Percentiles rank a stretch among this genome's conserved stretches.
These are phyloP conservation scores for Eptatretus burgeri DNA, from an alignment of 2,113 vertebrate genomes.

Conservation along the genomic window DNA sequence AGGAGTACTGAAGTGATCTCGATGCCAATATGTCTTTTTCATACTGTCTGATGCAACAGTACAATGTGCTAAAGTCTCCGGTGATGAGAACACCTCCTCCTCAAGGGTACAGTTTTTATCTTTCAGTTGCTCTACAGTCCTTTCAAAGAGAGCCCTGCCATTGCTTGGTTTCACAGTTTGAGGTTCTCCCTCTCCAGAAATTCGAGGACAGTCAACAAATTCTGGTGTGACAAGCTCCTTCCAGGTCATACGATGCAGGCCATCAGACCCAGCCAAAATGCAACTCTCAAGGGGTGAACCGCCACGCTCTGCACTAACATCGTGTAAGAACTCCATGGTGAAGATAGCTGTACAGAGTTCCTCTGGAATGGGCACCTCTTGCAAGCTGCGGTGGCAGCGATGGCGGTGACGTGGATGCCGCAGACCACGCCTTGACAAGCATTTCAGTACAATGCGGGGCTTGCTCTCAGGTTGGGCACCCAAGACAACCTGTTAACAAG, in stretches of 20 bases:
- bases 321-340: conserved; percentile 30
- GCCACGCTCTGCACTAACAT: conserved; percentile 21
- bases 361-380: conserved; percentile 25
- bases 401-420: neutral
- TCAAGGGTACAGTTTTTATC: too few relatives aligned
- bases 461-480: neutral
- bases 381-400: conserved; percentile 17
- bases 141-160: too few relatives aligned
- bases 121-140: too few relatives aligned
- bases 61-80: too few relatives aligned
- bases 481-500: too few relatives aligned
- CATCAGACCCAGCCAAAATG: conserved; percentile 31
- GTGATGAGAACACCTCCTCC: too few relatives aligned
- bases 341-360: conserved; percentile 29
- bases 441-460: neutral
- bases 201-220: conserved; percentile 18
- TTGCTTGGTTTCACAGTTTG: too few relatives aligned
- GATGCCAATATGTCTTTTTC: too few relatives aligned
- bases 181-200: too few relatives aligned
- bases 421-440: neutral
- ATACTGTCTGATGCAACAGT: too few relatives aligned
- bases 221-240: conserved; percentile 29
- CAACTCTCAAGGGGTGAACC: conserved; percentile 25
- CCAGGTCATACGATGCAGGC: conserved; percentile 32
- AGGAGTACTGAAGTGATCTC: too few relatives aligned